Evolutionary conservation across 1,140 invertebrate genomes (phyloP).

Genomic region (Pseudomyrmex sp.): DNA sequence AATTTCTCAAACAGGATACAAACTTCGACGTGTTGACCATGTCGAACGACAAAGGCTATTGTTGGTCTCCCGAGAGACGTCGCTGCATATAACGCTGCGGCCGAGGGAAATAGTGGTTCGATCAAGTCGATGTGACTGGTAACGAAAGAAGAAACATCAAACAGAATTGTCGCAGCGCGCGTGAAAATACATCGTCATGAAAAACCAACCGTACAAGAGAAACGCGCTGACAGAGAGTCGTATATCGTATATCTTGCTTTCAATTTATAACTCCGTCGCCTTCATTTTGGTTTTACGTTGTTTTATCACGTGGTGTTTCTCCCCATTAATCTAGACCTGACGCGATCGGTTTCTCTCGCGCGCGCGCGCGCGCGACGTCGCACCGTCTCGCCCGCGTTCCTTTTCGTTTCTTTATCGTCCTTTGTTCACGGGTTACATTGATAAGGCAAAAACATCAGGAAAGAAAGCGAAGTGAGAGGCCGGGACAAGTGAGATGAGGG

Average conservation of each 20-base stretch:
- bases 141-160: constrained; percentile 55
- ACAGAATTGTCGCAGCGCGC: constrained; percentile 28
- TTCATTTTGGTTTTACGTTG: constrained; percentile 4
- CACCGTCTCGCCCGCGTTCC: neutral
- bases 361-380: constrained; percentile 1
- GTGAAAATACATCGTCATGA: neutral
- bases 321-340: constrained; percentile 28
- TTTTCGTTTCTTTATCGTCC: constrained; percentile 35
- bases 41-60: constrained; percentile 65
- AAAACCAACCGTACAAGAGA: neutral
- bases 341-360: constrained; percentile 4
- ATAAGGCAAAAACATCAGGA: constrained; percentile 44
- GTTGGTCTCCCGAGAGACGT: constrained; percentile 24
- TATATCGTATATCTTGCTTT: constrained; percentile 20
- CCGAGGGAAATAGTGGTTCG: constrained; percentile 55
- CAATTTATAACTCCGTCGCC: constrained; percentile 40
- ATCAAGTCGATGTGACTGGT: constrained; percentile 57
- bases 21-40: constrained; percentile 34
- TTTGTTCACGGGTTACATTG: constrained; percentile 14
- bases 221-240: neutral
- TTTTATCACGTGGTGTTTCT: neutral
- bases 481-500: neutral
- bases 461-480: constrained; percentile 41
- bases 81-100: constrained; percentile 47
- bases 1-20: constrained; percentile 54